Evolutionary conservation across 2,797 vertebrate species (phyloP).

Genomic region (Chelidonichthys spinosus): DNA sequence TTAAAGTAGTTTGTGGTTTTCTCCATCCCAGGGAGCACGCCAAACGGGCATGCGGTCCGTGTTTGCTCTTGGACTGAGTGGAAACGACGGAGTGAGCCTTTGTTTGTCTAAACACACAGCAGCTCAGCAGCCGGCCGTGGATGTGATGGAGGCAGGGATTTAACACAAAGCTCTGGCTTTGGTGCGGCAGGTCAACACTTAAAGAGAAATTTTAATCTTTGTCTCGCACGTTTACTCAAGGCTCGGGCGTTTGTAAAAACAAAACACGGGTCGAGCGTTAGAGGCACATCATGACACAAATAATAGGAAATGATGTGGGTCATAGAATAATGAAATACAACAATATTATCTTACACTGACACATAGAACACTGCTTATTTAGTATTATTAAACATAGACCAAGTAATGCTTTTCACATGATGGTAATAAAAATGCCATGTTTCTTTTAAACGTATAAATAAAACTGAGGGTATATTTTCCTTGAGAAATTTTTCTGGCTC

Average conservation of each 20-base stretch:
- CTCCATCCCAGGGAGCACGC: slow-evolving; percentile 15
- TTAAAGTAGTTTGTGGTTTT: slow-evolving; percentile 4
- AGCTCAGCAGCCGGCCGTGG: slow-evolving; percentile 6
- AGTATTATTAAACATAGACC: not conserved
- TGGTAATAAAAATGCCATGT: not conserved
- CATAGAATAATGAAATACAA: not conserved
- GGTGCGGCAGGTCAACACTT: slow-evolving; percentile 19
- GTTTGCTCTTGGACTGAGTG: slow-evolving; percentile 51
- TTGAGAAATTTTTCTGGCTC: not conserved
- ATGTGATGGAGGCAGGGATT: slow-evolving; percentile 27
- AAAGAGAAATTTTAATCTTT: slow-evolving; percentile 1
- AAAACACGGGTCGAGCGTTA: not conserved
- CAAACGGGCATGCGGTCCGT: slow-evolving; percentile 20
- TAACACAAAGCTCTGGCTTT: slow-evolving; percentile 18
- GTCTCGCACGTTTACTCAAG: not conserved
- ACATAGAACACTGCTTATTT: not conserved
- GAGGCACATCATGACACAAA: not conserved
- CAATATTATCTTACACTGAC: not conserved
- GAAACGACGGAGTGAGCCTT: slow-evolving; percentile 44
- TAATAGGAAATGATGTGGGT: not conserved
- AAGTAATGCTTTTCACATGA: not conserved
- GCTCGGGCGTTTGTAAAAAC: not conserved
- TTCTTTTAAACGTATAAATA: not conserved
- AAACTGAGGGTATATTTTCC: not conserved
- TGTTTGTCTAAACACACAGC: slow-evolving; percentile 51